Conservation (phyloP, 1,140 invertebrate genomes). For the Drosophila nannoptera region DNA sequence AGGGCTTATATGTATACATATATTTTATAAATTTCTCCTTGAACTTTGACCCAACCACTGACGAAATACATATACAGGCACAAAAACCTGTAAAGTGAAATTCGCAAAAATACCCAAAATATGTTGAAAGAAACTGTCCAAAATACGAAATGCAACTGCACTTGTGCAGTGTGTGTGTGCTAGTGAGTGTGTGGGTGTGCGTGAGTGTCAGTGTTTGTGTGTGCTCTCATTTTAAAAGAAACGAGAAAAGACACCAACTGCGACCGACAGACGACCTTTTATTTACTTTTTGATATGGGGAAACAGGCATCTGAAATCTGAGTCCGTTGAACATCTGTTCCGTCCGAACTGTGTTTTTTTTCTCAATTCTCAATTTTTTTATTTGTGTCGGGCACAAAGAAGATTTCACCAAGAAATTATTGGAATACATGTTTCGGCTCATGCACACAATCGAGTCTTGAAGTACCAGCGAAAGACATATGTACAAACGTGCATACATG, state of each 20-base stretch:
- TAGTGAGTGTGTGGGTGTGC: slow-evolving; percentile 11
- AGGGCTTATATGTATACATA: neutral
- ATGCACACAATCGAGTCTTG: slow-evolving; percentile 28
- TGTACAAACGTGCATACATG: neutral
- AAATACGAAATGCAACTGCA: slow-evolving; percentile 50
- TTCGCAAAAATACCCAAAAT: slow-evolving; percentile 27
- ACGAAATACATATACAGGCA: slow-evolving; percentile 15
- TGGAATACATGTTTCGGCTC: slow-evolving; percentile 36
- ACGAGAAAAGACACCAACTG: slow-evolving; percentile 40
- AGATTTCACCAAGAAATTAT: slow-evolving; percentile 57
- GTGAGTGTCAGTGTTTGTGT: slow-evolving; percentile 25
- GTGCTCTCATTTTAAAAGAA: slow-evolving; percentile 61
- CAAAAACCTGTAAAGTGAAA: slow-evolving; percentile 42
- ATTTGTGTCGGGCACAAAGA: slow-evolving; percentile 31
- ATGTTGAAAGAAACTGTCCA: slow-evolving; percentile 47
- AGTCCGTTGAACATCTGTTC: slow-evolving; percentile 65
- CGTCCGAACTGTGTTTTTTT: slow-evolving; percentile 45
- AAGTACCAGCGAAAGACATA: slow-evolving; percentile 2
- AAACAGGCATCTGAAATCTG: slow-evolving; percentile 64
- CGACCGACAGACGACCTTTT: slow-evolving; percentile 42
- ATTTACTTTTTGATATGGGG: slow-evolving; percentile 47
- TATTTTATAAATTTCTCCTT: slow-evolving; percentile 17
- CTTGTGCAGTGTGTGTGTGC: slow-evolving; percentile 4
- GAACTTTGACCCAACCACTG: slow-evolving; percentile 44
- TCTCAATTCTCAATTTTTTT: slow-evolving; percentile 22